These are phyloP conservation scores for Liparis tanakae DNA, from an alignment of 2,797 vertebrate genomes.

Conservation along the genomic window DNA sequence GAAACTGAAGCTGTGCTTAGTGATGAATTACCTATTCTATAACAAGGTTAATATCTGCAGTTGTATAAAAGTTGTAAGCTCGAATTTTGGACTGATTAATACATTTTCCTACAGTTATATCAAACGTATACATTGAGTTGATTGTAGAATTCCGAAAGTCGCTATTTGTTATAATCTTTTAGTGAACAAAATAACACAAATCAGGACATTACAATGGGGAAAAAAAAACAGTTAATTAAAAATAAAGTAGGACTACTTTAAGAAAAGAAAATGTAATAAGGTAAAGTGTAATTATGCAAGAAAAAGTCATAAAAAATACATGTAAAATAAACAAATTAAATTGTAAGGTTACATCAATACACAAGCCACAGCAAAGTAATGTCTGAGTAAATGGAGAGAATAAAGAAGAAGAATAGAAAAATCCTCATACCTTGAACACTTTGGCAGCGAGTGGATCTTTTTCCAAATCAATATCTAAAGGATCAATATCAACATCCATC, in stretches of 20 bases:
- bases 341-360: not conserved
- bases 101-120: not conserved
- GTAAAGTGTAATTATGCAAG: not conserved
- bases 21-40: too few relatives aligned
- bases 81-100: not conserved
- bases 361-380: not conserved
- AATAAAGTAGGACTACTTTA: not conserved
- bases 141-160: not conserved
- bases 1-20: too few relatives aligned
- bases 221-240: not conserved
- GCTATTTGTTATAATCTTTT: not conserved
- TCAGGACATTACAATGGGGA: not conserved
- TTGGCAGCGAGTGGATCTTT: conserved; percentile 99
- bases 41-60: too few relatives aligned
- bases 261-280: not conserved
- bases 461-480: conserved; percentile 99
- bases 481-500: conserved; percentile 99
- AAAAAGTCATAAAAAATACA: not conserved
- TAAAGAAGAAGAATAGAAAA: conserved; percentile 1
- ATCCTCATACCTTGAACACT: conserved; percentile 95
- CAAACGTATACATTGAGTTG: not conserved
- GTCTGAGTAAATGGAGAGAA: not conserved
- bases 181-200: not conserved
- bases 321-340: not conserved
- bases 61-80: not conserved